Percentiles rank a stretch among this genome's conserved stretches.
phyloP scores from a whole-genome alignment of 2,797 vertebrate species.

The Acipenser oxyrinchus region DNA sequence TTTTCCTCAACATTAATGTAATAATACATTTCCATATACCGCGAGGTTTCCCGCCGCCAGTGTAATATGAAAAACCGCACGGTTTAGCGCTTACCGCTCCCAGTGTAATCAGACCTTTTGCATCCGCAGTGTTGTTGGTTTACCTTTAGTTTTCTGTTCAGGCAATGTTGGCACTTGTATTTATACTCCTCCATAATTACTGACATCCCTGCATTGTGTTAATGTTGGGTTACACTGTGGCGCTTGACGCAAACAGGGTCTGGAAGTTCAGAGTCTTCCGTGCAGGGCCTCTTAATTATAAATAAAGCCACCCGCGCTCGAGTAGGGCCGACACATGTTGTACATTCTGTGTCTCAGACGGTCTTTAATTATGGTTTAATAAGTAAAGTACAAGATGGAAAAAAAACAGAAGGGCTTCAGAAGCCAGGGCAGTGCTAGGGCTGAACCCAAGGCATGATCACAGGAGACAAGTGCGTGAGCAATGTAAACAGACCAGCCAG shows the following conservation, averaged over 20 bases:
- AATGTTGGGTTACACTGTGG: slow-evolving; percentile 29
- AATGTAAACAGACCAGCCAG: too few species aligned
- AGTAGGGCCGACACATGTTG: slow-evolving; percentile 18
- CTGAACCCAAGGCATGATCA: slow-evolving; percentile 33
- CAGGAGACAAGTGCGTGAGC: slow-evolving; percentile 36
- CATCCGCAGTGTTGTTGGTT: too few species aligned
- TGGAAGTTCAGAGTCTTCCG: slow-evolving; percentile 29
- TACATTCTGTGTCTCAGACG: slow-evolving; percentile 8
- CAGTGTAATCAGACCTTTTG: too few species aligned
- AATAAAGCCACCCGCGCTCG: slow-evolving; percentile 30
- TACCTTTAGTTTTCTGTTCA: too few species aligned
- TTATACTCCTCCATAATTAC: neutral
- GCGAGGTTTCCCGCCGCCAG: too few species aligned
- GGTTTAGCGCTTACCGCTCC: too few species aligned
- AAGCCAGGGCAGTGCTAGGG: slow-evolving; percentile 14
- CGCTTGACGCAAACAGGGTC: slow-evolving; percentile 33
- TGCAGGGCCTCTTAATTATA: slow-evolving; percentile 30
- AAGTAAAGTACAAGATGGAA: slow-evolving; percentile 35
- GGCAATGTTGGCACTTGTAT: neutral
- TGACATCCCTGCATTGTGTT: slow-evolving; percentile 24
- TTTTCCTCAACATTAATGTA: too few species aligned
- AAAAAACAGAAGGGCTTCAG: slow-evolving; percentile 32
- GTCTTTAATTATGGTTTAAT: slow-evolving; percentile 38
- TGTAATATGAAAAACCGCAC: too few species aligned
- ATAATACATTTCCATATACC: too few species aligned